These are phyloP conservation scores for Amazona guildingii DNA, from an alignment of 2,113 vertebrate genomes.

Conservation along the genomic window DNA sequence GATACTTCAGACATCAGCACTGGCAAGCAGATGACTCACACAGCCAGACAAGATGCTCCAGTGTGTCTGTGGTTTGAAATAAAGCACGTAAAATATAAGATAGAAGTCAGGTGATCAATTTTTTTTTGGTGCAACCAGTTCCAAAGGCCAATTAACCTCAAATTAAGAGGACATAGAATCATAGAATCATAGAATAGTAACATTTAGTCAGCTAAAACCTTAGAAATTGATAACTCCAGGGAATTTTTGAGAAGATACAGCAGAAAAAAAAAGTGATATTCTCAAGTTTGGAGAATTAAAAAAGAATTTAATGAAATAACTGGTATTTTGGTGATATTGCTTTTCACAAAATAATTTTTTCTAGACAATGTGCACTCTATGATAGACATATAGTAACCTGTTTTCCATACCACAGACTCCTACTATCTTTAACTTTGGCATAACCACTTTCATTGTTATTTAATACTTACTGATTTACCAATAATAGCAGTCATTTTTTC, in stretches of 20 bases:
- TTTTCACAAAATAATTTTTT: neutral
- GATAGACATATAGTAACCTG: neutral
- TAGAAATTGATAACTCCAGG: neutral
- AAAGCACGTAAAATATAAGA: neutral
- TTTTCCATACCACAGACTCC: neutral
- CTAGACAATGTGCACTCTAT: neutral
- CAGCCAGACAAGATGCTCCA: neutral
- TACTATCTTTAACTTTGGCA: neutral
- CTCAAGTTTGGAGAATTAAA: neutral
- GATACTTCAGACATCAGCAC: accelerated
- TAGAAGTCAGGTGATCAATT: accelerated
- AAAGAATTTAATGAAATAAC: neutral
- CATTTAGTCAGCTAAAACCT: neutral
- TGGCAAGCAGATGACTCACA: neutral
- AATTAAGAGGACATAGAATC: neutral
- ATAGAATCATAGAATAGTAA: neutral
- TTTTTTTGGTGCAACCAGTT: neutral
- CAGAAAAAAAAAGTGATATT: neutral
- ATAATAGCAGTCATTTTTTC: neutral
- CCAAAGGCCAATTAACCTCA: neutral
- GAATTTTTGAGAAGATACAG: neutral
- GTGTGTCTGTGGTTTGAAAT: neutral
- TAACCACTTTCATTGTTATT: neutral
- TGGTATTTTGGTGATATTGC: neutral
- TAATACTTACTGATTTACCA: neutral